A percentile compares a stretch with the other conserved stretches of the same genome.
Evolutionary conservation across 2,888 invertebrate genomes (phyloP).

Genomic region (Ceriagrion tenellum): DNA sequence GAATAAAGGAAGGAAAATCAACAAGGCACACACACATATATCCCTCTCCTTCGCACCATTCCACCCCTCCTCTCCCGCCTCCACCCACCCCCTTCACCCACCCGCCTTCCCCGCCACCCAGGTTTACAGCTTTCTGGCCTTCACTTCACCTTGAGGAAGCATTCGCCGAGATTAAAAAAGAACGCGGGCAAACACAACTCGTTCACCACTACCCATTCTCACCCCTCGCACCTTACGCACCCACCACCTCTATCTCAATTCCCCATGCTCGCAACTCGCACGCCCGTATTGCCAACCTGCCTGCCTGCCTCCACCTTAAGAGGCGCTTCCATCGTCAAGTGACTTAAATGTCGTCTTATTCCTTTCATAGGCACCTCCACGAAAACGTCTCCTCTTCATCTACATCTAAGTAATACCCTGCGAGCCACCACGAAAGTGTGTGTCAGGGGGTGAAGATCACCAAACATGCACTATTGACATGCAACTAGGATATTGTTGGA

Average conservation of each 20-base stretch:
- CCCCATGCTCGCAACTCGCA: not conserved
- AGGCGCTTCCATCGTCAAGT: no score
- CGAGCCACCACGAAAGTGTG: no score
- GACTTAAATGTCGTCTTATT: no score
- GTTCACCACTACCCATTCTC: slow-evolving; percentile 40
- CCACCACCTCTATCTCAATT: not conserved
- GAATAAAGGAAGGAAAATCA: not conserved
- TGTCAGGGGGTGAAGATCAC: no score
- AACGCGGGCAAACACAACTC: not conserved
- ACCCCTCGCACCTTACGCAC: not conserved
- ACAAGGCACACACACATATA: not conserved
- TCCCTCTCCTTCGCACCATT: not conserved
- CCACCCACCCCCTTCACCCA: not conserved
- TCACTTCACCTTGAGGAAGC: slow-evolving; percentile 61
- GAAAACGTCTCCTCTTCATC: no score
- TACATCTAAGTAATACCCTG: no score
- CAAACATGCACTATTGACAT: no score
- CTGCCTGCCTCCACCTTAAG: no score
- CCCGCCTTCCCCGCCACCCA: not conserved
- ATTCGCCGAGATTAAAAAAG: slow-evolving; percentile 46
- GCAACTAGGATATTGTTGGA: no score
- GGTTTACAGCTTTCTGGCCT: slow-evolving; percentile 52
- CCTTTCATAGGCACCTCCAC: no score
- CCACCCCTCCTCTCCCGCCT: not conserved
- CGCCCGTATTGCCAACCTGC: not conserved